Evolutionary conservation across 2,888 invertebrate genomes (phyloP).

Genomic region (Polymixis lichenea): DNA sequence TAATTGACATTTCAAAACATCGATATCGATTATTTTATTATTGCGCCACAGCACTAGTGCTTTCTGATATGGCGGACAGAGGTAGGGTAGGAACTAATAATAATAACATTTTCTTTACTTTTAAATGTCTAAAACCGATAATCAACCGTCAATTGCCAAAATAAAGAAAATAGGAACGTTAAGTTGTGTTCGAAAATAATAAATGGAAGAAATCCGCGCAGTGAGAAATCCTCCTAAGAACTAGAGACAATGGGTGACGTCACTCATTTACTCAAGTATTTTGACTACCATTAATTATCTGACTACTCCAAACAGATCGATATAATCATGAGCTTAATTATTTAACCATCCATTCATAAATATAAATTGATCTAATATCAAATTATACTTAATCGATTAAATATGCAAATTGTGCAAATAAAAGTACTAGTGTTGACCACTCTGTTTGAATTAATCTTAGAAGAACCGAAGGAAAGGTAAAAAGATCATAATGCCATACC

Average conservation of each 20-base stretch:
- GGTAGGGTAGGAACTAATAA: constrained; percentile 65
- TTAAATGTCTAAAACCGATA: constrained; percentile 20
- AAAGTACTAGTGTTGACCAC: constrained; percentile 32
- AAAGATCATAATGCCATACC: constrained; percentile 72
- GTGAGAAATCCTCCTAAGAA: constrained; percentile 58
- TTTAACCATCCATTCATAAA: constrained; percentile 13
- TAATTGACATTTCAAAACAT: constrained; percentile 62
- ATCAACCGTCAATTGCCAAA: constrained; percentile 11
- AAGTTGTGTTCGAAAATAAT: constrained; percentile 46
- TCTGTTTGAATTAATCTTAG: constrained; percentile 16
- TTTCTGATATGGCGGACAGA: constrained; percentile 78
- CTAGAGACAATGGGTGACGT: constrained; percentile 82
- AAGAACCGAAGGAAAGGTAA: constrained; percentile 22
- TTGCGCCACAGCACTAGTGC: constrained; percentile 76
- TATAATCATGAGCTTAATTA: constrained; percentile 10
- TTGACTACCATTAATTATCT: constrained; percentile 56
- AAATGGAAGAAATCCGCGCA: constrained; percentile 48
- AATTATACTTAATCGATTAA: constrained; percentile 21
- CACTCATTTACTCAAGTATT: constrained; percentile 68
- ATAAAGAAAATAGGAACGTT: background rate
- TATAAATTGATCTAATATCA: background rate
- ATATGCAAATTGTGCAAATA: constrained; percentile 36
- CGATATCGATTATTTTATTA: constrained; percentile 73
- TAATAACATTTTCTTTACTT: constrained; percentile 62
- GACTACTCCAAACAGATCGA: constrained; percentile 35